Evolutionary conservation across 2,797 vertebrate genomes (phyloP).

Genomic region (Synaphobranchus kaupii): DNA sequence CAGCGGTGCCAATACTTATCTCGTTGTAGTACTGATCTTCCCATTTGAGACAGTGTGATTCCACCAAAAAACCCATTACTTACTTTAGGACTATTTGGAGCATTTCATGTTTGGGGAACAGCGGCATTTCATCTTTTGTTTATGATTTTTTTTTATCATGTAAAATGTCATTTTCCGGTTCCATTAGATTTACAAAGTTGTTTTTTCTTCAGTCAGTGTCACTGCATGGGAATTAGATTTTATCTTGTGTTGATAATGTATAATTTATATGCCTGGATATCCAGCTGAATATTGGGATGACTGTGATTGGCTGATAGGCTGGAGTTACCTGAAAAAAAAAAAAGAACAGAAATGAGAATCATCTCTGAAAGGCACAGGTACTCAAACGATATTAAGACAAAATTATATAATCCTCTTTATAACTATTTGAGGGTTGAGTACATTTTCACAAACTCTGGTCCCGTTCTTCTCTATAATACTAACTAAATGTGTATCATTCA

Average conservation of each 20-base stretch:
- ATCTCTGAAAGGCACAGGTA: not conserved
- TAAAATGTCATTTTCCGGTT: slow-evolving; percentile 16
- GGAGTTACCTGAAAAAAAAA: not conserved
- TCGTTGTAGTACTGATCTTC: not conserved
- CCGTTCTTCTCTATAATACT: not conserved
- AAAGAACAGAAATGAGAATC: not conserved
- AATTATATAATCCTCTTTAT: not conserved
- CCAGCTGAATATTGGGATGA: not conserved
- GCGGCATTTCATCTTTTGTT: slow-evolving; percentile 5
- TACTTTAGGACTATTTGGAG: not conserved
- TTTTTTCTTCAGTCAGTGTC: slow-evolving; percentile 8
- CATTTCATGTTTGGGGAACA: slow-evolving; percentile 17
- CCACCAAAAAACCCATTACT: not conserved
- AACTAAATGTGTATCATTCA: not conserved
- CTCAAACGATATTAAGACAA: not conserved
- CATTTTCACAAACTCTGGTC: not conserved
- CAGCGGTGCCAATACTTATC: not conserved
- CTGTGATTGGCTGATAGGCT: not conserved
- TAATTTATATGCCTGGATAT: not conserved
- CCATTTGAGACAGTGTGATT: slow-evolving; percentile 4
- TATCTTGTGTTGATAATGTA: not conserved
- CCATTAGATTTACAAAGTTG: slow-evolving; percentile 12
- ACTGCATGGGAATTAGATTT: not conserved
- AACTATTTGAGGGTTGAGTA: not conserved
- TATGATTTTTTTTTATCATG: slow-evolving; percentile 8